Conservation (phyloP, 1,140 invertebrate species). For the Trypoxylus dichotomus region DNA sequence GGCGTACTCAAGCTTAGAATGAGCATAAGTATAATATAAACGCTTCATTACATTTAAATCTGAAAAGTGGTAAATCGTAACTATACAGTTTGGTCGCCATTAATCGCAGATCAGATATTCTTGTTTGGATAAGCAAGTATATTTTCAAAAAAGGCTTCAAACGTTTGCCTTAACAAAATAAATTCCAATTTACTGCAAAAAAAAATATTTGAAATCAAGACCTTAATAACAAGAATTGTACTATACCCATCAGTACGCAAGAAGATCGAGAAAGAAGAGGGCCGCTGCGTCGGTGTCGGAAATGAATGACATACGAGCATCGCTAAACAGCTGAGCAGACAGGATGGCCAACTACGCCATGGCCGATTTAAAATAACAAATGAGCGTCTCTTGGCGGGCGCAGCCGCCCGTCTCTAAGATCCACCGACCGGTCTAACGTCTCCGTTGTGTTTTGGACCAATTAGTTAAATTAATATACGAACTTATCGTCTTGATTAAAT, state of each 20-base stretch:
- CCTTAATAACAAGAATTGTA: background rate
- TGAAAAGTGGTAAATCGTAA: too few species aligned
- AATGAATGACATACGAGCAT: constrained; percentile 55
- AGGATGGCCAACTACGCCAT: constrained; percentile 50
- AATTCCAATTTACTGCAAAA: too few species aligned
- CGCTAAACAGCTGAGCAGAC: constrained; percentile 55
- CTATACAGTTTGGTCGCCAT: too few species aligned
- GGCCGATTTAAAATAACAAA: constrained; percentile 54
- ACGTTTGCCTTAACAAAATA: too few species aligned
- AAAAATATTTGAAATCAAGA: background rate
- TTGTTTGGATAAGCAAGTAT: too few species aligned
- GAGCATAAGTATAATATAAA: too few species aligned
- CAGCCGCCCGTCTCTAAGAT: constrained; percentile 45
- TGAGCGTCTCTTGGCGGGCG: constrained; percentile 48
- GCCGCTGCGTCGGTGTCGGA: constrained; percentile 43
- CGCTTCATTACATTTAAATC: too few species aligned
- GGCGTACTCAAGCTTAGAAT: too few species aligned
- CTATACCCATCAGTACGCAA: background rate
- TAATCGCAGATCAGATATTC: too few species aligned
- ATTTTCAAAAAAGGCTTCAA: too few species aligned
- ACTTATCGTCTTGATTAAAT: constrained; percentile 42
- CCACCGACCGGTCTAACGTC: constrained; percentile 43
- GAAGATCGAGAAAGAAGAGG: background rate
- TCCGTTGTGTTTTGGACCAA: constrained; percentile 47
- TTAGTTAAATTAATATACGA: constrained; percentile 53